Base-by-base conservation (phyloP, 1,140 invertebrate species). In the Orchesella cincta region DNA sequence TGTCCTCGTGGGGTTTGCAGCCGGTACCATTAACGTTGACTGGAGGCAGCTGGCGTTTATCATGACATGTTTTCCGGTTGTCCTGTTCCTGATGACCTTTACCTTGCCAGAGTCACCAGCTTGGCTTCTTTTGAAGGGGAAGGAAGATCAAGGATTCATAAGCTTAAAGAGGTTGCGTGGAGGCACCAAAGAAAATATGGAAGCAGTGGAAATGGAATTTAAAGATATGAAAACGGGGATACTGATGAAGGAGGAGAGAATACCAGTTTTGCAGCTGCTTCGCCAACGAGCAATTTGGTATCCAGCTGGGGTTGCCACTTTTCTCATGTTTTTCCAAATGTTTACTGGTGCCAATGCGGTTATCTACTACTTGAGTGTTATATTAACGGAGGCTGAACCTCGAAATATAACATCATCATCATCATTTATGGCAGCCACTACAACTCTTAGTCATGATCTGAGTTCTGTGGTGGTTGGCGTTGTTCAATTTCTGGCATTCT, bases 271-370 rank as follows among this genome's bases (percentile, higher is more conserved):
- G 34, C 73, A 73, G 26, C 20, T 73, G 26, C 8, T 77, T 29
- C 39, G 26, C 29, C 46, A 73, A 62, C 16, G 76, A 28, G 16
- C 26, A 29, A 39, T 77, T 33, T 77, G 51, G 70, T 31, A 72
- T 29, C 71, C 76, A 1, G 51, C 71, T 1, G 73, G 57, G n/a
- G 82, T 89, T 87, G 12, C 87, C 85, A 52, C 82, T 86, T 23
- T 85, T 85, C 82, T 92, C 1, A 88, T 90, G 84, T 84, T 87
- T 79, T 88, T 91, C 72, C 88, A 90, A 77, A 91, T 92, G 81
- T 83, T 91, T 28, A 88, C 87, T 34, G 92, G 92, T 0, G 90
- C 90, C 74, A 91, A 92, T 81, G 90, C 90, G 1, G 87, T 92
- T 0, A 86, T 91, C 20, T 92, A 92, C 83, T 92, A 92, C 81